Base-by-base conservation (phyloP, 2,113 vertebrate genomes). In the Sceloporus tristichus region DNA sequence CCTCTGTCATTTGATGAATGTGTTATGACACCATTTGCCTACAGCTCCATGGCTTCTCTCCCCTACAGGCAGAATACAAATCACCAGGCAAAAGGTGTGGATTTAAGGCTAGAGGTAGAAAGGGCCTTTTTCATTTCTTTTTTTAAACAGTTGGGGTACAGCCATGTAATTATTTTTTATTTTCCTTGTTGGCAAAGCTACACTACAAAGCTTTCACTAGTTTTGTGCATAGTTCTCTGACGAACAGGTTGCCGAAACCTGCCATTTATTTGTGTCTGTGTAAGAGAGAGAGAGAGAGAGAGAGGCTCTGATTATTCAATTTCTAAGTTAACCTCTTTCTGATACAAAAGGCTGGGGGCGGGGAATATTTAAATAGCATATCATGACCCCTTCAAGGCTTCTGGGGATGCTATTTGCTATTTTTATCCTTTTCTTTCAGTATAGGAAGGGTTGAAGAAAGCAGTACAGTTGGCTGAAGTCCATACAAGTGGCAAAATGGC, bases 21-120 rank as follows among this genome's bases (percentile, higher is more conserved):
- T 54, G 2, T 74, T 71, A 90, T 70, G 89, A 66, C 23, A 70
- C 62, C 82, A 25, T 71, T 91, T 70, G 90, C 82, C 71, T 90
- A 85, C 40, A 83, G 56, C 76, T 87, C 66, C 66, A 18, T 73
- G 48, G 19, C 56, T 92, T 86, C 38, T 71, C 48, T 11, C 56
- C 90, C 81, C 81, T 83, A 56, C 62, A 40, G 10, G 48, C 66
- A 87, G 9, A 48, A 29, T n/a, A 87, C 13, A 84, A 74, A 76
- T 9, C 13, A n/a, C 65, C 29, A 77, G 38, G 84, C 82, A 82
- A 9, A 68, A 73, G 16, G 23, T 56, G 3, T 29, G 78, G 16
- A 84, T 82, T 82, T 89, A 16, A 16, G 74, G 8, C 75, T 40
- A 38, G 62, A 71, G 9, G 14, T 34, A 14, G 53, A 25, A 11